Conservation (phyloP, 2,113 vertebrate species). For the Erythrocebus patas region DNA sequence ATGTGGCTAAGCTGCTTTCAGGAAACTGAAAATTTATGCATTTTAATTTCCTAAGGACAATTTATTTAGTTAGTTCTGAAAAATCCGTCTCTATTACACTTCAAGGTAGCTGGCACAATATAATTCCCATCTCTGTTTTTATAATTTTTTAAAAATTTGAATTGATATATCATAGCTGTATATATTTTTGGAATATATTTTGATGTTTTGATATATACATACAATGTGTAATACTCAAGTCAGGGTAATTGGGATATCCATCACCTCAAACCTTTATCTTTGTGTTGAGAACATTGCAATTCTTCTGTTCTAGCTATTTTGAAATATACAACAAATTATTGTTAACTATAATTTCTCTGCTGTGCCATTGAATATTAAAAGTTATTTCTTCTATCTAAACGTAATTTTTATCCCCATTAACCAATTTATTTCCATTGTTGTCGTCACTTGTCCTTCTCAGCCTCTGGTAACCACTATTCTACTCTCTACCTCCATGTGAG, state of each 20-base stretch:
- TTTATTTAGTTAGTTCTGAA: neutral
- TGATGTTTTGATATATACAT: neutral
- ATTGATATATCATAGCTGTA: neutral
- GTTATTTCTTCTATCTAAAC: neutral
- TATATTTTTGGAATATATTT: neutral
- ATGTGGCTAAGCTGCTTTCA: neutral
- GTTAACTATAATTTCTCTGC: neutral
- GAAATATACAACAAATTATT: neutral
- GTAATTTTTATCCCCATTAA: neutral
- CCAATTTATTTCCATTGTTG: neutral
- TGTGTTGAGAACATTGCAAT: neutral
- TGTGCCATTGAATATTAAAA: neutral
- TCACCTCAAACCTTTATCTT: neutral
- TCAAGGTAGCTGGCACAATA: neutral
- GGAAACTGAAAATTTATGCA: neutral
- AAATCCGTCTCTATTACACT: neutral
- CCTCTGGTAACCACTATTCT: neutral
- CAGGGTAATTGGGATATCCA: neutral
- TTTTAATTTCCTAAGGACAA: neutral
- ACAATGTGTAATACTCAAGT: neutral
- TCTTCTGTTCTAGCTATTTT: neutral
- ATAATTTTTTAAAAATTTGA: neutral
- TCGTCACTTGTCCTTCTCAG: neutral
- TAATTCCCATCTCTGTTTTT: neutral
- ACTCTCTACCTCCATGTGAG: neutral